These are phyloP conservation scores for Torymus tubicola DNA, from an alignment of 2,888 invertebrate genomes.

Conservation along the genomic window DNA sequence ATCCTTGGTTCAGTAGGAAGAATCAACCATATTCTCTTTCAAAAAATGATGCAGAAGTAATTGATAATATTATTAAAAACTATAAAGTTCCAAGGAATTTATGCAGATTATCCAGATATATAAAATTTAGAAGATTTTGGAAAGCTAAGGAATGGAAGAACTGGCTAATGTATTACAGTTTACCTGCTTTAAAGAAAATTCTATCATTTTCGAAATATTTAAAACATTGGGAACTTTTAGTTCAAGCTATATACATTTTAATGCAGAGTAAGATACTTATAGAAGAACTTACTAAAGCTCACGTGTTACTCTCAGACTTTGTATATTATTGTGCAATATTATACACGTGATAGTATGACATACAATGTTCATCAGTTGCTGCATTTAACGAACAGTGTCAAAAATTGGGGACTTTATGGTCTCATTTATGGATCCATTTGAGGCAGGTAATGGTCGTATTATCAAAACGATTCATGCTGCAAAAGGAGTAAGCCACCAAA, in stretches of 20 bases:
- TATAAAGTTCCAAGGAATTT: too few species aligned
- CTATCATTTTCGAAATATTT: not conserved
- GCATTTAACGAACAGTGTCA: not conserved
- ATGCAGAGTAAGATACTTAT: not conserved
- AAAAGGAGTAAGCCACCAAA: not conserved
- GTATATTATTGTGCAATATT: not conserved
- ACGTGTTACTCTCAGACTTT: not conserved
- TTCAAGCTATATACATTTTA: not conserved
- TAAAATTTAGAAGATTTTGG: too few species aligned
- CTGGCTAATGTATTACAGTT: too few species aligned
- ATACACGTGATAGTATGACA: not conserved
- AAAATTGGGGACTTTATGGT: conserved; percentile 14
- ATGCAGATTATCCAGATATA: too few species aligned
- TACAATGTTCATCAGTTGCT: conserved; percentile 7
- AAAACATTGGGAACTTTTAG: conserved; percentile 2
- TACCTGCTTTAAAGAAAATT: not conserved
- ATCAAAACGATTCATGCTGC: not conserved
- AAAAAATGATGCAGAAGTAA: not conserved
- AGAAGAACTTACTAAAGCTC: not conserved
- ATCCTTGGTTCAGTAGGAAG: not conserved
- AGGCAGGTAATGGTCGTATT: conserved; percentile 2
- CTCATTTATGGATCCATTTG: not conserved
- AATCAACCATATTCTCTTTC: not conserved
- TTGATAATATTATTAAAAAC: not conserved
- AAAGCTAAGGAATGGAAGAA: too few species aligned